Conservation (phyloP, 64 coral and sea anemone species). For the Pachyseris speciosa region DNA sequence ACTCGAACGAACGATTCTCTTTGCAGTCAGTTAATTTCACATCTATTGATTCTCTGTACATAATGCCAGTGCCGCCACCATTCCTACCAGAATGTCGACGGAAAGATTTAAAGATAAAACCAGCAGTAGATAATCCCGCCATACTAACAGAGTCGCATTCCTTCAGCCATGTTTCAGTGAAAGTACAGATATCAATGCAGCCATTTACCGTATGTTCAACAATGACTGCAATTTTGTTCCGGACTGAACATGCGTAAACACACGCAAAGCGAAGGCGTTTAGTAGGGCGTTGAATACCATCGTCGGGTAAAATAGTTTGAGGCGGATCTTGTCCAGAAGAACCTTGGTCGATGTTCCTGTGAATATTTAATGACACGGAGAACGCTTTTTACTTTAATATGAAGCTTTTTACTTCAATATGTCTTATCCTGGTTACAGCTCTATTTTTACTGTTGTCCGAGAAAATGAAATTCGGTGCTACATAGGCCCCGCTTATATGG, state of each 20-base stretch:
- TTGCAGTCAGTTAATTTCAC: slow-evolving; percentile 32
- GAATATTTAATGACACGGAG: too few species aligned
- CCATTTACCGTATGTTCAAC: not conserved
- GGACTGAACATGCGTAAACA: slow-evolving; percentile 14
- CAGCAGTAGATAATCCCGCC: slow-evolving; percentile 29
- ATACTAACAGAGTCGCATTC: slow-evolving; percentile 15
- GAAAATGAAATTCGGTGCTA: too few species aligned
- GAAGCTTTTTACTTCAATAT: too few species aligned
- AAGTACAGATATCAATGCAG: not conserved
- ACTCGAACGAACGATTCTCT: slow-evolving; percentile 59
- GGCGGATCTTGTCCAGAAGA: too few species aligned
- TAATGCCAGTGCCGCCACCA: slow-evolving; percentile 42
- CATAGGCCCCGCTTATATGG: too few species aligned
- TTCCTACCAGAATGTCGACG: slow-evolving; percentile 9
- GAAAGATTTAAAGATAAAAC: not conserved
- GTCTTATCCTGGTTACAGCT: too few species aligned
- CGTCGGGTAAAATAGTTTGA: too few species aligned
- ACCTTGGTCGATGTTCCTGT: too few species aligned
- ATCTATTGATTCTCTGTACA: slow-evolving; percentile 40
- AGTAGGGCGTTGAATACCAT: too few species aligned
- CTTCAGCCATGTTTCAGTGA: slow-evolving; percentile 1
- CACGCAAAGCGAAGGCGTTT: not conserved
- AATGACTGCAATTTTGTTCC: slow-evolving; percentile 23
- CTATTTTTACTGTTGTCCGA: too few species aligned
- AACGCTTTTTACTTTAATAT: too few species aligned